A percentile compares a stretch with the other conserved stretches of the same genome.
Evolutionary conservation across 2,888 invertebrate species (phyloP).

Genomic region (Lordiphosa andalusiaca): DNA sequence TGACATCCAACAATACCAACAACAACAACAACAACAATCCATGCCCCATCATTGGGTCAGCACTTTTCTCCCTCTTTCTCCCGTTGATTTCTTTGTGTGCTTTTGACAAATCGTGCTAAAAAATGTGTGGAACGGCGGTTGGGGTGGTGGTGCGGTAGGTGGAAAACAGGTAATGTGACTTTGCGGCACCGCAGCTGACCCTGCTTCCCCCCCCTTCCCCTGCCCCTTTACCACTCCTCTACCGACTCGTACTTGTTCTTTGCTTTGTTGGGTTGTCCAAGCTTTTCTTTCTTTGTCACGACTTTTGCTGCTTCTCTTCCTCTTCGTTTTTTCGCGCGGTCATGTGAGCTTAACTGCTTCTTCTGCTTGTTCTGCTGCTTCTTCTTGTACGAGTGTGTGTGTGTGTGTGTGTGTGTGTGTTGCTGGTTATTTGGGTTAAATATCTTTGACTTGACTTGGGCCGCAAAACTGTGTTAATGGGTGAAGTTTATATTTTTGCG

Average conservation of each 20-base stretch:
- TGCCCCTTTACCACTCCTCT: neutral
- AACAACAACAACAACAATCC: neutral
- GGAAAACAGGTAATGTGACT: constrained; percentile 31
- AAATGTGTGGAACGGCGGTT: no score
- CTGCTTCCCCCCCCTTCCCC: neutral
- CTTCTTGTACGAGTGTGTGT: no score
- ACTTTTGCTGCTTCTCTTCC: constrained; percentile 21
- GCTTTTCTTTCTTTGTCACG: constrained; percentile 14
- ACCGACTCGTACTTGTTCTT: constrained; percentile 9
- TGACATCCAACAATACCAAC: neutral
- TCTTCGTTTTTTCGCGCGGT: constrained; percentile 9
- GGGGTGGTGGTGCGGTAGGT: no score
- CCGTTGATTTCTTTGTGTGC: constrained; percentile 15
- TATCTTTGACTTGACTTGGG: constrained; percentile 30
- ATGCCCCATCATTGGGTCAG: constrained; percentile 8
- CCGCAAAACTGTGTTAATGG: constrained; percentile 64
- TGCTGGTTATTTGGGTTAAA: constrained; percentile 59
- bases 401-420: constrained; percentile 18
- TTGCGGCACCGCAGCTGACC: constrained; percentile 30
- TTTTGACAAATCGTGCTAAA: constrained; percentile 49
- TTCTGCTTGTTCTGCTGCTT: constrained; percentile 9
- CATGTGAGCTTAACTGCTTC: constrained; percentile 27
- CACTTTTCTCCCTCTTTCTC: constrained; percentile 4
- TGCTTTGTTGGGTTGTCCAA: constrained; percentile 7
- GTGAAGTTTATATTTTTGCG: constrained; percentile 58